Conservation (phyloP, 2,113 vertebrate genomes). For the Gallinago jamesoni region DNA sequence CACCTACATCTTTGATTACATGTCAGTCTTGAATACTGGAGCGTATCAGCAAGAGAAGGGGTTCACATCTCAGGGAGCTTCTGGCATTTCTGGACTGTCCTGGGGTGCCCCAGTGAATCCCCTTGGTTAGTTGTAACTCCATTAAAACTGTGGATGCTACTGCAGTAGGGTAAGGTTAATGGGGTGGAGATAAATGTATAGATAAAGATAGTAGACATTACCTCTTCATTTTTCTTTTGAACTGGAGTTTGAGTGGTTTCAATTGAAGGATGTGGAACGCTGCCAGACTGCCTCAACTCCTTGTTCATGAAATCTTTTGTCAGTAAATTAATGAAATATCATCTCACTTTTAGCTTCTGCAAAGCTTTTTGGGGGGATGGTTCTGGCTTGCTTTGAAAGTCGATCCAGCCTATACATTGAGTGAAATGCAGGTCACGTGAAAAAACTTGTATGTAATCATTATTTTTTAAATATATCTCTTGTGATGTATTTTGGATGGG, state of each 20-base stretch:
- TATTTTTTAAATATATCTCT: neutral
- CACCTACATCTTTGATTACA: neutral
- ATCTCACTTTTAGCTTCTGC: neutral
- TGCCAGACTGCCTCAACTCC: neutral
- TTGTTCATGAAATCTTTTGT: neutral
- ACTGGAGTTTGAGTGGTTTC: neutral
- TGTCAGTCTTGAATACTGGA: neutral
- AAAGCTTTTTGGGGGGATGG: neutral
- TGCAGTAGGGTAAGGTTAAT: neutral
- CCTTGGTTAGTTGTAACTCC: neutral
- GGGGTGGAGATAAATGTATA: neutral
- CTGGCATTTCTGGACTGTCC: neutral
- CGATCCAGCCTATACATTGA: neutral
- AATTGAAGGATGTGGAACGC: neutral
- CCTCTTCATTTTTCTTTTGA: neutral
- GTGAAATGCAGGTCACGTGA: neutral
- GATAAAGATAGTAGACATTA: neutral
- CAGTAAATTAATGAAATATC: neutral
- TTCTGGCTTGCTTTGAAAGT: neutral
- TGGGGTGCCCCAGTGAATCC: neutral
- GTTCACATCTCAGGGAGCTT: neutral
- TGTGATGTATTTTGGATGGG: neutral
- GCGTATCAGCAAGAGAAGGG: accelerated
- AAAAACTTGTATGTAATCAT: neutral
- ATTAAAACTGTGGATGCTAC: neutral